These are phyloP conservation scores for Mormyrus lacerda DNA, from an alignment of 2,113 vertebrate species.

Conservation along the genomic window DNA sequence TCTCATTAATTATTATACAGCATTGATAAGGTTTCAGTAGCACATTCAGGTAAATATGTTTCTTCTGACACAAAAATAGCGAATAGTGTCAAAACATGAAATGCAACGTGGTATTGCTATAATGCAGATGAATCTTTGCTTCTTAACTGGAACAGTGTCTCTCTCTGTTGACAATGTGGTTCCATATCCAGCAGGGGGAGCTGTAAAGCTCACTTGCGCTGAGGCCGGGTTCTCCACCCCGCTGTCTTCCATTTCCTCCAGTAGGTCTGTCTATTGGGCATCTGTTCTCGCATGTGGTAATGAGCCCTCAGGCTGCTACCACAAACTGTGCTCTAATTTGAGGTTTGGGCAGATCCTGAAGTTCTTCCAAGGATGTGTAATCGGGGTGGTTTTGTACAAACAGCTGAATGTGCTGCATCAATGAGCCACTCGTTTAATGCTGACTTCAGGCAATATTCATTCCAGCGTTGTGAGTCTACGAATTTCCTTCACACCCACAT, in stretches of 20 bases:
- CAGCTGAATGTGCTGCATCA: neutral
- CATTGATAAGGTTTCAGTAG: neutral
- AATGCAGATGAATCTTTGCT: neutral
- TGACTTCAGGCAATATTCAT: neutral
- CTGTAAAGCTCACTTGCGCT: neutral
- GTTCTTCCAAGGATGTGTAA: neutral
- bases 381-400: neutral
- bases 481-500: neutral
- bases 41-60: neutral
- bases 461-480: too few species aligned
- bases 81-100: neutral
- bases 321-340: neutral
- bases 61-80: neutral
- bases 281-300: neutral
- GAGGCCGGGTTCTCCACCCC: neutral
- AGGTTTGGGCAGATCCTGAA: neutral
- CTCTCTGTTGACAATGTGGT: neutral
- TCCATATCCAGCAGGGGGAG: neutral
- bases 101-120: neutral
- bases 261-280: neutral
- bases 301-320: neutral
- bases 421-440: neutral
- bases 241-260: neutral
- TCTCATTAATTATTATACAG: neutral
- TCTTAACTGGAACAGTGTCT: neutral